Percentiles rank a stretch among this genome's conserved stretches.
Conservation (phyloP, 2,113 vertebrate genomes). For the Brachyistius frenatus region DNA sequence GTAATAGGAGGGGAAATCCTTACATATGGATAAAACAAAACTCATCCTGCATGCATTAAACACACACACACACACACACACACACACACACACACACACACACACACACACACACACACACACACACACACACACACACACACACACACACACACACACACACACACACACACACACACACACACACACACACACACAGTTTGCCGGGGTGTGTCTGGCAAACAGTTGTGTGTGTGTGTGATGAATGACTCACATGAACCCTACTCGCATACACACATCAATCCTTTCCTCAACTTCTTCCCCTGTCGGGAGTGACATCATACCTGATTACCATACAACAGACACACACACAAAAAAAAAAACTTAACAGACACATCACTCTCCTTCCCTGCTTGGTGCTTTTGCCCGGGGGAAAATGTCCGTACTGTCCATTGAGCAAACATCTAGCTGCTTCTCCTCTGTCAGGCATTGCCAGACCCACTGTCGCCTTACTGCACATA, state of each 20-base stretch:
- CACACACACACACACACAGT: background rate
- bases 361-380: slow-evolving; percentile 19
- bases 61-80: background rate
- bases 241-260: background rate
- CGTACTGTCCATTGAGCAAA: slow-evolving; percentile 72
- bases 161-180: background rate
- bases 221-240: too few species aligned
- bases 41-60: background rate
- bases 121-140: background rate
- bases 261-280: slow-evolving; percentile 11
- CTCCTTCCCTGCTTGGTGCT: slow-evolving; percentile 33
- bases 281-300: slow-evolving; percentile 27
- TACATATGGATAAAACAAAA: background rate
- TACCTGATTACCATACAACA: slow-evolving; percentile 42
- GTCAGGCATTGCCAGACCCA: slow-evolving; percentile 64
- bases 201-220: too few species aligned
- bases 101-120: slow-evolving; percentile 20
- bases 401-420: slow-evolving; percentile 55
- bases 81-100: background rate
- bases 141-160: background rate
- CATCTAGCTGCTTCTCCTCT: slow-evolving; percentile 52
- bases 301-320: slow-evolving; percentile 42
- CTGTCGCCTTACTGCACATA: slow-evolving; percentile 61
- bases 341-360: slow-evolving; percentile 5
- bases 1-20: slow-evolving; percentile 29